Evolutionary conservation across 2,888 invertebrate genomes (phyloP).

Genomic region (Eledona agricola): DNA sequence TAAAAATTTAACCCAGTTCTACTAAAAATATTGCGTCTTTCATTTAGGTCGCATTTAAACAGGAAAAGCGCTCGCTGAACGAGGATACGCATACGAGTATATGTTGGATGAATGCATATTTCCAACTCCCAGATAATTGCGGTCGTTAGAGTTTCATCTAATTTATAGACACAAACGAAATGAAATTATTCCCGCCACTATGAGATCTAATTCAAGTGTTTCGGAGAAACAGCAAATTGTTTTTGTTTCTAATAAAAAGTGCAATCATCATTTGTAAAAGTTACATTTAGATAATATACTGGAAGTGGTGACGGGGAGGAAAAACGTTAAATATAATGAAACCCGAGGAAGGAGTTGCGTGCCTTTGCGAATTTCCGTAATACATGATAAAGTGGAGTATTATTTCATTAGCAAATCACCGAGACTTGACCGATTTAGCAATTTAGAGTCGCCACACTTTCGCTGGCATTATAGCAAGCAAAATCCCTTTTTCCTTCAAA

Average conservation of each 20-base stretch:
- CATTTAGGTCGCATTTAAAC: conserved; percentile 22
- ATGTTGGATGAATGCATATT: conserved; percentile 31
- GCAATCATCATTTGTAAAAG: conserved; percentile 27
- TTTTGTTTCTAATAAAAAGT: conserved; percentile 14
- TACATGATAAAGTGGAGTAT: conserved; percentile 35
- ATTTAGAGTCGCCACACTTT: conserved; percentile 8
- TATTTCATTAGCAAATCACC: conserved; percentile 15
- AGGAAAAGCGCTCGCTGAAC: conserved; percentile 23
- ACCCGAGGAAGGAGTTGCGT: conserved; percentile 39
- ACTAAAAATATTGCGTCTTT: conserved; percentile 23
- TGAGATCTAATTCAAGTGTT: no score
- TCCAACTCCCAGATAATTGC: conserved; percentile 21
- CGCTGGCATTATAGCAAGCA: conserved; percentile 16
- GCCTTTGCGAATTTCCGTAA: conserved; percentile 35
- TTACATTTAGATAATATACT: conserved; percentile 27
- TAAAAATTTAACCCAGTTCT: conserved; percentile 23
- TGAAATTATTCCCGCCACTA: conserved; percentile 13
- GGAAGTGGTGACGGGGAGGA: conserved; percentile 28
- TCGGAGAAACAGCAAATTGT: conserved; percentile 2
- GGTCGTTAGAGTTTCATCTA: conserved; percentile 26
- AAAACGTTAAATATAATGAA: conserved; percentile 37
- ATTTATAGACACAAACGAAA: conserved; percentile 10
- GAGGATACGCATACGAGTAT: conserved; percentile 16
- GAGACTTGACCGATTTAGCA: no score
- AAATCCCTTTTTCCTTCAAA: conserved; percentile 25